Conservation (phyloP, 2,888 invertebrate species). For the Polydrusus cervinus region DNA sequence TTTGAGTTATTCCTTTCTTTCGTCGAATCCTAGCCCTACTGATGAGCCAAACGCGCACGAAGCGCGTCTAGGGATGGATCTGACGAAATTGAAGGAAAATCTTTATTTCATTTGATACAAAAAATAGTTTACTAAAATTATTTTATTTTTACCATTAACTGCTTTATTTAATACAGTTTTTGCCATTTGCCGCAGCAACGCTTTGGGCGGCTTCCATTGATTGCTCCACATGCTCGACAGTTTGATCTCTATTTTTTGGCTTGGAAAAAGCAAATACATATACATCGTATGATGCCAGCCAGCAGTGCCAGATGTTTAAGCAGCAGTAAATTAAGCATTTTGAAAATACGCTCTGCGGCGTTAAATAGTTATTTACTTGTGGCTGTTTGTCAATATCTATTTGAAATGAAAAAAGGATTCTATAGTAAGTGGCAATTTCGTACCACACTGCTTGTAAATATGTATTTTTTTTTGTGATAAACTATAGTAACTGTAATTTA, state of each 20-base stretch:
- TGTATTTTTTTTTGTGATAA: too few relatives aligned
- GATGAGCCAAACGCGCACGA: too few relatives aligned
- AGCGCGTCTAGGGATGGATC: too few relatives aligned
- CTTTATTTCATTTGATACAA: too few relatives aligned
- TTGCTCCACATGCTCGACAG: slow-evolving; percentile 2
- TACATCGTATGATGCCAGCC: not conserved
- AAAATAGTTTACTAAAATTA: too few relatives aligned
- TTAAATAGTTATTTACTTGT: not conserved
- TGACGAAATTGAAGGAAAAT: too few relatives aligned
- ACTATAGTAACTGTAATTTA: too few relatives aligned
- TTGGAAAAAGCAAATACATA: slow-evolving; percentile 10
- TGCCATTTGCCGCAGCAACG: slow-evolving; percentile 1
- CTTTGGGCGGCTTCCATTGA: not conserved
- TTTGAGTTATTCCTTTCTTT: too few relatives aligned
- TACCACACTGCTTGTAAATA: too few relatives aligned
- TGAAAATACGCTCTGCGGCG: not conserved
- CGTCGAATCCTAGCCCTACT: too few relatives aligned
- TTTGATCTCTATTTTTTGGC: slow-evolving; percentile 14
- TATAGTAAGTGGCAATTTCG: too few relatives aligned
- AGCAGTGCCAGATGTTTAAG: slow-evolving; percentile 15
- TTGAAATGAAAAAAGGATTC: too few relatives aligned
- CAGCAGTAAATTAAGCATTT: slow-evolving; percentile 3
- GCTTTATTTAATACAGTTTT: not conserved
- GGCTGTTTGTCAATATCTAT: not conserved
- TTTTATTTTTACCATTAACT: not conserved